Evolutionary conservation across 2,113 vertebrate genomes (phyloP), one percentile per base, ranked within the genome.

Genomic region (Apteryx owenii): DNA sequence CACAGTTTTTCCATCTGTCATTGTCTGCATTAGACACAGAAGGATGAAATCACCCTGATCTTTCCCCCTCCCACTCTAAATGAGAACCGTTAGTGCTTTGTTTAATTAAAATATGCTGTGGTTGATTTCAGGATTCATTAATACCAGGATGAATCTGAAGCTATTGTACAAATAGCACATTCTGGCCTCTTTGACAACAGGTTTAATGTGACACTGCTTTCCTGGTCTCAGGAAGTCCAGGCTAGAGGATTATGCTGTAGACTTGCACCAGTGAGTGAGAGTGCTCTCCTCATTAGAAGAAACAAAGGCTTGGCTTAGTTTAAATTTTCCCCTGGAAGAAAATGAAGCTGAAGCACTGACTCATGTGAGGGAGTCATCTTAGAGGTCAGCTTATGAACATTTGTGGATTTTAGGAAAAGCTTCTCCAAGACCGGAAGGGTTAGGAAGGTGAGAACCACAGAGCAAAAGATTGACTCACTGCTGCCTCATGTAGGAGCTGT

Each of bases 51-150:
- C 75, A 85, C 16, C 28, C 25, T 82, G 33, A n/a, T 78, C 3
- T 16, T 36, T 96, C 88, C 71, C 31, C 17, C 36, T 91, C 26
- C 46, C 54, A 70, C 13, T n/a, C 46, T 69, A 42, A 88, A 38
- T 70, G 66, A 78, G 75, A 81, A 88, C 44, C 60, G 21, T 77
- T 88, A 78, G 81, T 93, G 60, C 85, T 95, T 90, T 91, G 40
- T 48, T 85, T 73, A 85, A 88, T 85, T 78, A 79, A 84, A 89
- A 71, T 23, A 33, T 42, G 14, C 69, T 71, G 64, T 60, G 50
- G 31, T 77, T 91, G 19, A 70, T 88, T 78, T 60, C 84, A 88
- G 71, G 64, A 70, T 69, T 91, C 42, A 36, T 26, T 91, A 85
- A 85, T 76, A 81, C 75, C 64, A 54, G 66, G 79, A 82, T 85